A percentile compares a stretch with the other conserved stretches of the same genome.
These are phyloP conservation scores for Calypte anna DNA, from an alignment of 2,113 vertebrate genomes.

Conservation along the genomic window DNA sequence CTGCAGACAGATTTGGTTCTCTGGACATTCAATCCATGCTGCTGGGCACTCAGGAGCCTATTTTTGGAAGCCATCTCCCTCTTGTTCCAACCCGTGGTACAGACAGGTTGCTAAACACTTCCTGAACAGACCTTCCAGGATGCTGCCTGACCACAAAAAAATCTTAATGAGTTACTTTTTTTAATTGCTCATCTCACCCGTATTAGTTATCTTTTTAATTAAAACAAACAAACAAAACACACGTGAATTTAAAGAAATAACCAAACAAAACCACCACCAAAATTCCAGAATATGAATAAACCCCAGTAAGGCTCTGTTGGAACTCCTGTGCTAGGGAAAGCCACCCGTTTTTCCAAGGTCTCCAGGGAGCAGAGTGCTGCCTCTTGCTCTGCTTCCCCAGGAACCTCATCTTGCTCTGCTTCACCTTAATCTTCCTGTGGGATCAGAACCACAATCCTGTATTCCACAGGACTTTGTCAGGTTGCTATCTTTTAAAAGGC, in stretches of 20 bases:
- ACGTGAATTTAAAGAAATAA: too few species aligned
- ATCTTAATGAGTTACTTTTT: neutral
- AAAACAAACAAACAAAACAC: neutral
- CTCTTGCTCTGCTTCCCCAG: neutral
- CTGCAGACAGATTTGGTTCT: neutral
- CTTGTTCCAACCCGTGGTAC: neutral
- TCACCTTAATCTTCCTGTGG: neutral
- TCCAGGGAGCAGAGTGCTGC: neutral
- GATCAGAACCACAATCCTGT: neutral
- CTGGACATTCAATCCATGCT: conserved; percentile 44
- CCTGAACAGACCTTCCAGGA: neutral
- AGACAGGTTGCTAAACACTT: conserved; percentile 18
- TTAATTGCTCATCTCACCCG: neutral
- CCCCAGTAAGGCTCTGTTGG: neutral
- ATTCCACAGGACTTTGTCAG: neutral
- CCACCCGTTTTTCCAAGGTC: neutral
- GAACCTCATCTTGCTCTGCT: neutral
- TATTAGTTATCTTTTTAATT: neutral
- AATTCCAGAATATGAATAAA: neutral
- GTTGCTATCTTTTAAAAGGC: neutral
- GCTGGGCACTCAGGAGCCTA: conserved; percentile 42
- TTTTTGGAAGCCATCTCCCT: conserved; percentile 48
- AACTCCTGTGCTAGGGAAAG: neutral
- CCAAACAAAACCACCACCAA: too few species aligned
- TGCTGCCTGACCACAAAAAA: neutral